Percentiles rank a stretch among this genome's conserved stretches.
These are phyloP conservation scores for Anthopleura xanthogrammica DNA, from an alignment of 92 coral and sea anemone species.

Conservation along the genomic window DNA sequence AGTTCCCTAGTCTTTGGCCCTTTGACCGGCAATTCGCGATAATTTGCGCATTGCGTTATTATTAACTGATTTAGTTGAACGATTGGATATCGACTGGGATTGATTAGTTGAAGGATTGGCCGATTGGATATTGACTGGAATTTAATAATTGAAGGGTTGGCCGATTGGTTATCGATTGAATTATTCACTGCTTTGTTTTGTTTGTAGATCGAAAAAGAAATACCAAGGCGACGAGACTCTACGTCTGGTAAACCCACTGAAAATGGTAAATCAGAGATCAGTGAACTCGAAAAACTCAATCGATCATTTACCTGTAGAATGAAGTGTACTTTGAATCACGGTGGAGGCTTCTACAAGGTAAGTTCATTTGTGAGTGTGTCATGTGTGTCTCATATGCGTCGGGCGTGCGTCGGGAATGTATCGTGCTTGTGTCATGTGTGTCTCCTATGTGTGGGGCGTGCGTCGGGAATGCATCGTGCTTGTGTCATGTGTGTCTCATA, in stretches of 20 bases:
- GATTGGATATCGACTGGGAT: neutral
- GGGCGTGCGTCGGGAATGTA: no score
- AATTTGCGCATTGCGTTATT: no score
- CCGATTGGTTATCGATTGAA: neutral
- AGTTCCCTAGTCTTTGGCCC: no score
- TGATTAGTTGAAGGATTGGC: neutral
- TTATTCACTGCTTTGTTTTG: neutral
- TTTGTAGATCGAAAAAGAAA: constrained; percentile 31
- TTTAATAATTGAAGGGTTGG: neutral
- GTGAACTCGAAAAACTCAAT: constrained; percentile 54
- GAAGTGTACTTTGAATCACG: constrained; percentile 96
- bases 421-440: neutral
- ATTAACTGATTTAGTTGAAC: no score
- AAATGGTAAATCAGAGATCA: constrained; percentile 28
- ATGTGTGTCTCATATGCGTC: neutral
- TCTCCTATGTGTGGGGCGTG: no score
- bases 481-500: neutral
- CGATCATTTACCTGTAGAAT: constrained; percentile 92
- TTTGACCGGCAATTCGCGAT: no score
- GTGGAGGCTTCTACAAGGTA: constrained; percentile 99
- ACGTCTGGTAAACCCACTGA: constrained; percentile 19
- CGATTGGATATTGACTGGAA: neutral
- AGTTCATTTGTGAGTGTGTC: neutral
- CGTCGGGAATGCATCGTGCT: no score
- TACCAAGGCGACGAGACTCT: constrained; percentile 32